These are phyloP conservation scores for Micropoecilia bifurca DNA, from an alignment of 2,797 vertebrate species.

Conservation along the genomic window DNA sequence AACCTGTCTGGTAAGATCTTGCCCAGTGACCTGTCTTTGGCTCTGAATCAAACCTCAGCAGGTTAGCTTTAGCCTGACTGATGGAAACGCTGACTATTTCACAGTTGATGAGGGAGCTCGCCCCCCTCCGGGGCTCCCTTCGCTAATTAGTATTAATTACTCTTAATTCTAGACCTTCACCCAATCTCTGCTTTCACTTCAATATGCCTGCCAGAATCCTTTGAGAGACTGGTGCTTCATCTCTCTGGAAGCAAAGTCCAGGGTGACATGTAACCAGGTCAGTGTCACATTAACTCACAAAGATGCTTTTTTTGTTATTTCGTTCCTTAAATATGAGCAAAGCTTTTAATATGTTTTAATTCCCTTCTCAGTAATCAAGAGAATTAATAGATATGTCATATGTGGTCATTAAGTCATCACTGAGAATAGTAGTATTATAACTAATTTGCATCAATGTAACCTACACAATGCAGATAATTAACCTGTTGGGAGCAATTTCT, in stretches of 20 bases:
- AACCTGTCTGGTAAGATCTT: slow-evolving; percentile 57
- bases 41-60: slow-evolving; percentile 39
- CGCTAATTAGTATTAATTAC: slow-evolving; percentile 85
- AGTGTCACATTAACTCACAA: slow-evolving; percentile 13
- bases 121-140: slow-evolving; percentile 63
- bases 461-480: slow-evolving; percentile 68
- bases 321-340: slow-evolving; percentile 16
- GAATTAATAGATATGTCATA: slow-evolving; percentile 67
- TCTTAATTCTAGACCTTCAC: slow-evolving; percentile 76
- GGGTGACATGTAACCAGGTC: slow-evolving; percentile 48
- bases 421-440: slow-evolving; percentile 32
- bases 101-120: slow-evolving; percentile 56
- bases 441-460: slow-evolving; percentile 74
- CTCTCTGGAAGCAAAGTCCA: slow-evolving; percentile 33
- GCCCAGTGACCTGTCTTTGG: slow-evolving; percentile 54
- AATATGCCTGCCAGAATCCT: slow-evolving; percentile 46
- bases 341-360: slow-evolving; percentile 44
- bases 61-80: slow-evolving; percentile 45
- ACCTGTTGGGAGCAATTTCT: slow-evolving; percentile 71
- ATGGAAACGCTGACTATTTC: slow-evolving; percentile 57
- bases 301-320: background rate
- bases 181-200: slow-evolving; percentile 66
- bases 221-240: slow-evolving; percentile 52
- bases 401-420: slow-evolving; percentile 66
- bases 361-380: slow-evolving; percentile 55